Evolutionary conservation across 2,888 invertebrate species (phyloP), one percentile per base, ranked within the genome.

Genomic region (Pelosia muscerda): DNA sequence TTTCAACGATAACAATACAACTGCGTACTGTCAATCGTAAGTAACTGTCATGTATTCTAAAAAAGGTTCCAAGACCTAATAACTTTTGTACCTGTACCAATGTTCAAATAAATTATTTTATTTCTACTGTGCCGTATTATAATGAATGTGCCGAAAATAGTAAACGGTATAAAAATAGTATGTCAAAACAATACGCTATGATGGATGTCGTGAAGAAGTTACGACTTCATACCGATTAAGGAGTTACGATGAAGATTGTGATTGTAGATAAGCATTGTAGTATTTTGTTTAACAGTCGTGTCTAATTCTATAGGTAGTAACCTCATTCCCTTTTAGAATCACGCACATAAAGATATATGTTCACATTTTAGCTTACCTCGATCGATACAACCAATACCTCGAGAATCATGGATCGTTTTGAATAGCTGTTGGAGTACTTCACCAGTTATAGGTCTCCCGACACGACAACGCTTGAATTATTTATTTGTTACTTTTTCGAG

Each of bases 141-240:
- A 81, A 70, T 81, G 71, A 78, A 71, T 78, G 71, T 38, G 49
- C 66, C 81, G 63, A 78, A 71, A 69, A 74, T 66, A 76, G 81
- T 69, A 60, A 69, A 66, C 74, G 62, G 74, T 76, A 72, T 70
- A 53, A 34, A 58, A 66, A 59, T 60, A 62, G 62, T 57, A 63
- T 71, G 65, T 63, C 63, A 68, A 66, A 62, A 77, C 75, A 78
- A 78, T 79, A 66, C 31, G 62, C 53, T 15, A 54, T 54, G 63
- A 63, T 63, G 63, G 31, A 31, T 63, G 54, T 23, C 49, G 13
- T 66, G 65, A 79, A 71, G 71, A 76, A 70, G 66, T 74, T 77
- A 77, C 70, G 71, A 76, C 59, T 64, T 42, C 22, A 66, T 65
- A 69, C 74, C 56, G 55, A 69, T 66, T 73, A 73, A 63, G 66